A percentile compares a stretch with the other conserved stretches of the same genome.
phyloP scores from a whole-genome alignment of 2,113 vertebrate species.

The Notothenia coriiceps region DNA sequence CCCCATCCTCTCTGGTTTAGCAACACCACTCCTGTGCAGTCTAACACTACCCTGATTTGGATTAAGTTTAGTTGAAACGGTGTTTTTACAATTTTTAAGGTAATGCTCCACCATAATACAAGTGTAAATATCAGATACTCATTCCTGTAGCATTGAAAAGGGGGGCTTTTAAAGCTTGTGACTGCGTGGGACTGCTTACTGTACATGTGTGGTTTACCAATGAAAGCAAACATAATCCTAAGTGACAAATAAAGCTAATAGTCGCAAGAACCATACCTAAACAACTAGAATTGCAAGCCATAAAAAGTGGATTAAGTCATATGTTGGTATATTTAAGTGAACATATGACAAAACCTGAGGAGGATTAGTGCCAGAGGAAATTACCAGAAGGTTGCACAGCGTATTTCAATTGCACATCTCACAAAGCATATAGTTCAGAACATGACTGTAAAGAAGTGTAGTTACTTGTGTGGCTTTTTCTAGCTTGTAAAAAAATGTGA shows the following conservation, averaged over 20 bases:
- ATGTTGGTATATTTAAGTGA: not conserved
- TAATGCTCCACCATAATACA: not conserved
- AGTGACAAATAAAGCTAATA: not conserved
- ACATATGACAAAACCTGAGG: not conserved
- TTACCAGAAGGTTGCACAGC: not conserved
- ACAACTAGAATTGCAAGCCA: not conserved
- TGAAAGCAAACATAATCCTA: not conserved
- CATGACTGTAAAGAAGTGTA: not conserved
- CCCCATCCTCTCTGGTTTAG: constrained; percentile 2
- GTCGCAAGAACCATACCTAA: not conserved
- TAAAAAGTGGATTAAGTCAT: not conserved
- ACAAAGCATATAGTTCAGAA: not conserved
- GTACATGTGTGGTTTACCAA: not conserved
- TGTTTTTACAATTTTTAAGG: constrained; percentile 7
- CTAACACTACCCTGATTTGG: not conserved
- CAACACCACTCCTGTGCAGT: not conserved
- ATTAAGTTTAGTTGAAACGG: constrained; percentile 24
- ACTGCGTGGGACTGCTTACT: not conserved
- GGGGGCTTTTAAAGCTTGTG: not conserved
- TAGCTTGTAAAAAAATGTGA: not conserved
- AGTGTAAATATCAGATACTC: not conserved
- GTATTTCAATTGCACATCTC: not conserved
- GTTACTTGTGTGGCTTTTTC: not conserved
- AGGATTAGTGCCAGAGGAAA: not conserved
- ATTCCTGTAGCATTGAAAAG: not conserved